Percentiles rank a stretch among this genome's conserved stretches.
Conservation (phyloP, 2,888 invertebrate genomes). For the Syritta pipiens region DNA sequence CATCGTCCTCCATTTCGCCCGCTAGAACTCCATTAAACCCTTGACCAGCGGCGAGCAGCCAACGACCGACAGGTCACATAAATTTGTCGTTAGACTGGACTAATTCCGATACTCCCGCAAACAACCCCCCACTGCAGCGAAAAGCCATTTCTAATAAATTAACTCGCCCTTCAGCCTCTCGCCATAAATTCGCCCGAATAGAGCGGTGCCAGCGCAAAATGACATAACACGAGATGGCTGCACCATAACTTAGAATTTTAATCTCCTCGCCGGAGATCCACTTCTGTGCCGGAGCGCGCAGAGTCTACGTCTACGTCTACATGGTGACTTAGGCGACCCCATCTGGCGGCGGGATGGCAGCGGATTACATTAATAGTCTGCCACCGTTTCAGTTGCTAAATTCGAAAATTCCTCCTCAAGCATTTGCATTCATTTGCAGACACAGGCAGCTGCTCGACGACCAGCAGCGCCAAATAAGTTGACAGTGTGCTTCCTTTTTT, state of each 20-base stretch:
- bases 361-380: slow-evolving; percentile 66
- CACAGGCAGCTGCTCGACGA: slow-evolving; percentile 2
- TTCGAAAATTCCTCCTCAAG: slow-evolving; percentile 39
- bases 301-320: background rate
- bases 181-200: slow-evolving; percentile 48
- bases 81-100: slow-evolving; percentile 21
- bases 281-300: slow-evolving; percentile 10
- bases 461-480: slow-evolving; percentile 33
- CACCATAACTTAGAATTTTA: slow-evolving; percentile 66
- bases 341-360: slow-evolving; percentile 50
- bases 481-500: slow-evolving; percentile 49
- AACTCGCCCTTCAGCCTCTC: slow-evolving; percentile 26
- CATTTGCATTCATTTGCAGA: slow-evolving; percentile 34
- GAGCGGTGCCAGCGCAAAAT: slow-evolving; percentile 42
- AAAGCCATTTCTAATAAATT: slow-evolving; percentile 61
- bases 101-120: slow-evolving; percentile 15
- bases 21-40: too few species aligned
- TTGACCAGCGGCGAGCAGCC: background rate
- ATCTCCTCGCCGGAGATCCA: slow-evolving; percentile 42
- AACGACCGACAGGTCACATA: slow-evolving; percentile 1
- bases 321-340: slow-evolving; percentile 44
- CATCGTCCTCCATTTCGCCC: too few species aligned
- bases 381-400: slow-evolving; percentile 46
- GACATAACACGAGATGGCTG: slow-evolving; percentile 54
- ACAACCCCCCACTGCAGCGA: slow-evolving; percentile 41